Conservation (phyloP, 2,797 vertebrate species). For the Buphagus erythrorhynchus region DNA sequence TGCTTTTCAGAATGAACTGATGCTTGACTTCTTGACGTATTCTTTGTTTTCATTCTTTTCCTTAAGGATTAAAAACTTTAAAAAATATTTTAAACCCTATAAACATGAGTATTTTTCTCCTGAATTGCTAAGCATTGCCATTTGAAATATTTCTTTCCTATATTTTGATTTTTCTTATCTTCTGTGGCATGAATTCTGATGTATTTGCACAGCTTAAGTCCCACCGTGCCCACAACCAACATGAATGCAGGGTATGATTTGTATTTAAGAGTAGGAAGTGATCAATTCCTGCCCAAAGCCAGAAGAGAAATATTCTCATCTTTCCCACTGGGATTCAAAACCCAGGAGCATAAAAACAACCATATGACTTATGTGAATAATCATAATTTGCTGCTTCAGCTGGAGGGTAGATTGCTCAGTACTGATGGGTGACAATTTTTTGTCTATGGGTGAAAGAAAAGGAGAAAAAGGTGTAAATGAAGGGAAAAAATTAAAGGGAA, state of each 20-base stretch:
- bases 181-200: neutral
- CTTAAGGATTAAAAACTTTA: neutral
- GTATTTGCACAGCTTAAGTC: neutral
- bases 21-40: neutral
- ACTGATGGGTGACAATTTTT: neutral
- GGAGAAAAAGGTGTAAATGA: neutral
- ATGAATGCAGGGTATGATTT: neutral
- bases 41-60: neutral
- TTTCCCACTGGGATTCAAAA: slow-evolving; percentile 12
- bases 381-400: neutral
- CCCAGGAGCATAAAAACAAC: neutral
- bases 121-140: neutral
- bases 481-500: neutral
- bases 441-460: neutral
- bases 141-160: neutral
- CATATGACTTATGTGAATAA: neutral
- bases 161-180: neutral
- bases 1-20: neutral
- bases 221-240: neutral
- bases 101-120: neutral
- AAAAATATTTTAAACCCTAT: neutral
- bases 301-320: neutral
- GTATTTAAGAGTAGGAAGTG: neutral
- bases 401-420: neutral
- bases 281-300: neutral